Evolutionary conservation across 2,888 invertebrate genomes (phyloP).

Genomic region (Drosophila leonis): DNA sequence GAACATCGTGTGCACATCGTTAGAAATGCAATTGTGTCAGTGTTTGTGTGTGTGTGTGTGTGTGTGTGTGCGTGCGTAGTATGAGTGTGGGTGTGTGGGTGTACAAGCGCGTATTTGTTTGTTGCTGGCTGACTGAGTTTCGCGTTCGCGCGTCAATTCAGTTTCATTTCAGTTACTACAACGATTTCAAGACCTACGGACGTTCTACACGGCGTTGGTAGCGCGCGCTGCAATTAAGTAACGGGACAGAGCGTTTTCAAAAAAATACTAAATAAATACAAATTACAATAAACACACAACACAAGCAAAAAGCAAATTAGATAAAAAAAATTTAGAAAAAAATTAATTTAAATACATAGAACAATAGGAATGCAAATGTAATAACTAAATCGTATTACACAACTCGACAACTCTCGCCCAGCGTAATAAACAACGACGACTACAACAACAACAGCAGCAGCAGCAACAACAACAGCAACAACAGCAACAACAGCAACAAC

Average conservation of each 20-base stretch:
- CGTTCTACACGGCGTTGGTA: conserved; percentile 66
- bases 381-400: conserved; percentile 59
- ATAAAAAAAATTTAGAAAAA: conserved; percentile 17
- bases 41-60: conserved; percentile 9
- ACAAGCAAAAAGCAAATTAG: conserved; percentile 12
- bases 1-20: conserved; percentile 39
- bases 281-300: conserved; percentile 28
- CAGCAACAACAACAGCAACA: conserved; percentile 37
- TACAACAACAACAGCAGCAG: conserved; percentile 33
- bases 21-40: conserved; percentile 52
- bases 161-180: conserved; percentile 76
- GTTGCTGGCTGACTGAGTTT: conserved; percentile 54
- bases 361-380: conserved; percentile 35
- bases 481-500: conserved; percentile 34
- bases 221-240: conserved; percentile 76
- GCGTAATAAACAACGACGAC: conserved; percentile 55
- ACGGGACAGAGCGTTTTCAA: conserved; percentile 57
- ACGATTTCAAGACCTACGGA: conserved; percentile 80
- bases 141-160: conserved; percentile 71
- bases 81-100: conserved; percentile 18
- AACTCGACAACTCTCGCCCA: conserved; percentile 63
- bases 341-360: conserved; percentile 27
- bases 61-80: conserved; percentile 15
- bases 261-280: too few relatives aligned
- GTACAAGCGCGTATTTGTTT: conserved; percentile 49